Evolutionary conservation across 2,113 vertebrate species (phyloP).

Genomic region (Erpornis zantholeuca): DNA sequence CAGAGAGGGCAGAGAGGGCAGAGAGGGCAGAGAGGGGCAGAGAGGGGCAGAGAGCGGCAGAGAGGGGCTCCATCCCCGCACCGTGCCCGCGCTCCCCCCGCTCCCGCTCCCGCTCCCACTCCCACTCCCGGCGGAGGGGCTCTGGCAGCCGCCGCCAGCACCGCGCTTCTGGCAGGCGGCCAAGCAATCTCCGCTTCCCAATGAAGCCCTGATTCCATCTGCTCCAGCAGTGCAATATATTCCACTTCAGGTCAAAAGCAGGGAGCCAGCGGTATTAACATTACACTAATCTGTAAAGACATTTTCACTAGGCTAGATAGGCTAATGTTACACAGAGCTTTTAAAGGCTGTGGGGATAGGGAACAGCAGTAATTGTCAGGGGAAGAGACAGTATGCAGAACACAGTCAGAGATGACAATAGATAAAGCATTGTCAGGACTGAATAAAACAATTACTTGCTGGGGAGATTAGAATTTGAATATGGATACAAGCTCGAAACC

Average conservation of each 20-base stretch:
- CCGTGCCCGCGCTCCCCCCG: too few species aligned
- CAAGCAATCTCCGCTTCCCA: conserved; percentile 73
- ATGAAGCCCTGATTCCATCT: conserved; percentile 77
- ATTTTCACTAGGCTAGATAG: conserved; percentile 80
- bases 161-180: conserved; percentile 62
- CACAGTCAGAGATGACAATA: conserved; percentile 47
- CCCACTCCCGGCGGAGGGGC: background rate
- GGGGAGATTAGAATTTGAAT: conserved; percentile 31
- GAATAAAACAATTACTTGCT: conserved; percentile 24
- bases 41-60: too few species aligned
- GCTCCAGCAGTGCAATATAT: conserved; percentile 74
- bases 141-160: conserved; percentile 37
- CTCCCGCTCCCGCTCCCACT: background rate
- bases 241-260: conserved; percentile 82
- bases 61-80: background rate
- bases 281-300: conserved; percentile 84
- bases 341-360: conserved; percentile 74
- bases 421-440: conserved; percentile 24
- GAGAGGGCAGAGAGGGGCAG: too few species aligned
- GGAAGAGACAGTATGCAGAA: conserved; percentile 47
- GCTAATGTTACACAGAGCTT: conserved; percentile 79
- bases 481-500: background rate
- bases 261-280: conserved; percentile 79
- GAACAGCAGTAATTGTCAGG: conserved; percentile 68
- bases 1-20: too few species aligned